Conservation (phyloP, 2,113 vertebrate genomes). For the Delphinus delphis region DNA sequence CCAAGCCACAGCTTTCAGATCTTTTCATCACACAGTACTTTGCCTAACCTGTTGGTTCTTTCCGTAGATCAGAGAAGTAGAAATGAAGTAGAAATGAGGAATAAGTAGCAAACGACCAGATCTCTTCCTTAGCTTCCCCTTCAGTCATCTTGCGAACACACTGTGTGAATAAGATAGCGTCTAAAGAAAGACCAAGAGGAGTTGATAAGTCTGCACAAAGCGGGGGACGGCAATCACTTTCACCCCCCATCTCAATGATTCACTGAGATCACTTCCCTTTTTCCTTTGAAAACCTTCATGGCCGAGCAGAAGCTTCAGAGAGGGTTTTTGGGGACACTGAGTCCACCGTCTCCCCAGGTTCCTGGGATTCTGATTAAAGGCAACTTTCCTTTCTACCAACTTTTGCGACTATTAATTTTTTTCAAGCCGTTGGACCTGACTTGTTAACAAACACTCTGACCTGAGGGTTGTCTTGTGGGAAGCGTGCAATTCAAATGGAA, state of each 20-base stretch:
- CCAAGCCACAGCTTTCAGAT: neutral
- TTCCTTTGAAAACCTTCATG: neutral
- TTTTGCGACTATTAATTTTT: neutral
- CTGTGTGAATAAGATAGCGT: neutral
- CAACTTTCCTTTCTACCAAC: neutral
- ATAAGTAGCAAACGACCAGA: neutral
- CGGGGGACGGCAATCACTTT: neutral
- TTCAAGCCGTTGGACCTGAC: neutral
- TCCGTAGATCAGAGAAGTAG: neutral
- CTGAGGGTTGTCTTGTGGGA: neutral
- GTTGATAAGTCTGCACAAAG: neutral
- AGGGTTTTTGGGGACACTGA: neutral
- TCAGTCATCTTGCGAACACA: neutral
- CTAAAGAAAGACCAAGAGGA: neutral
- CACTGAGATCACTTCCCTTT: neutral
- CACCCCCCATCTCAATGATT: neutral
- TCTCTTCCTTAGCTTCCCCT: neutral
- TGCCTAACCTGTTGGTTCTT: neutral
- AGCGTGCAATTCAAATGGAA: neutral
- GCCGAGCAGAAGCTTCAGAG: neutral
- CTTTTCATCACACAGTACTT: neutral
- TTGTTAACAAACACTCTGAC: neutral
- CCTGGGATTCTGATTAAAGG: neutral
- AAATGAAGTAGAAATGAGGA: neutral
- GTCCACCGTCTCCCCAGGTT: neutral